These are phyloP conservation scores for Temnopleurus reevesii DNA, from an alignment of 53 echinoderm and acorn worm species.

Conservation along the genomic window DNA sequence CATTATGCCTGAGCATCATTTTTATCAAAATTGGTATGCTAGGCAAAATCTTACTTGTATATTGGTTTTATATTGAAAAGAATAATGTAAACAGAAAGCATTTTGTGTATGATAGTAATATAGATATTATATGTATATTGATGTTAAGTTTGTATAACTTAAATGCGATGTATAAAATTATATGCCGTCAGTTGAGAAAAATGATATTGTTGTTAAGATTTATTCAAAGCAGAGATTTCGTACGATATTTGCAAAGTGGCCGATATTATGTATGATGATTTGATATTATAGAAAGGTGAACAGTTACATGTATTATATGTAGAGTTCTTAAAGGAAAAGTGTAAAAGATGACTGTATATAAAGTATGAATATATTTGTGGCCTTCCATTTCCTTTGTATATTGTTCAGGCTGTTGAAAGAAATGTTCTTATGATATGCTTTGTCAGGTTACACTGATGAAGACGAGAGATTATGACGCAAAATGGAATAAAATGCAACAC, in stretches of 20 bases:
- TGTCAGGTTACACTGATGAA: neutral
- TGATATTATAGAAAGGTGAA: slow-evolving; percentile 12
- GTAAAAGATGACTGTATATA: slow-evolving; percentile 36
- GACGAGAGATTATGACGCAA: slow-evolving; percentile 25
- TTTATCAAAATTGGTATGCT: neutral
- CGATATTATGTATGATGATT: slow-evolving; percentile 24
- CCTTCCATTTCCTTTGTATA: slow-evolving; percentile 35
- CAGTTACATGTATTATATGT: neutral
- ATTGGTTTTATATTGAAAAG: neutral
- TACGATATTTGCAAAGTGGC: slow-evolving; percentile 24
- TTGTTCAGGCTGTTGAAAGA: slow-evolving; percentile 18
- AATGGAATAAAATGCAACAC: slow-evolving; percentile 36
- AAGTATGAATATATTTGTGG: slow-evolving; percentile 53
- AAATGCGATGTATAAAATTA: slow-evolving; percentile 1
- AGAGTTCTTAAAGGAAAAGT: neutral
- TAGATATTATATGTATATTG: slow-evolving; percentile 57
- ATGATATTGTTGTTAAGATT: neutral
- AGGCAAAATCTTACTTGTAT: neutral
- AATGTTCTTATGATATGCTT: slow-evolving; percentile 12
- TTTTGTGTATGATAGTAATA: slow-evolving; percentile 27
- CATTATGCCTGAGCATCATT: neutral
- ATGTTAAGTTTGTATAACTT: slow-evolving; percentile 35
- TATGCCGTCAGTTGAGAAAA: neutral
- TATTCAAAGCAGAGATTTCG: neutral
- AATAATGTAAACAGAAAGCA: neutral